Evolutionary conservation across 2,888 invertebrate species (phyloP), one percentile per base, ranked within the genome.

Genomic region (Muscina levida): DNA sequence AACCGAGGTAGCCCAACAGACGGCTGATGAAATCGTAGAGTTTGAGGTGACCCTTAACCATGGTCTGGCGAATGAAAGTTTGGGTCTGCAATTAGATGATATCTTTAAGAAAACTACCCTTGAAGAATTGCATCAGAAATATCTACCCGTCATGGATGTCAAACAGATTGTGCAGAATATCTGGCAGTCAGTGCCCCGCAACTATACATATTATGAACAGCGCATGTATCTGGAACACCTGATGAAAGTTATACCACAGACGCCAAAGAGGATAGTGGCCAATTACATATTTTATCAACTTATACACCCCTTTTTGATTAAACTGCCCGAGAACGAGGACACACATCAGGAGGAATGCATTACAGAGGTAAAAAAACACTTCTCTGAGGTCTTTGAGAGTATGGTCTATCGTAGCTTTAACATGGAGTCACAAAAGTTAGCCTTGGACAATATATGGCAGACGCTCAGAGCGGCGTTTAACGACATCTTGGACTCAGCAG

Each of bases 261-360:
- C 87, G 0, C 82, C 87, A 0, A 84, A 83, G 3, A 77, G 79
- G 0, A 79, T 78, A 4, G 31, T 90, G 6, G 90, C 89, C 44
- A 88, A 89, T 82, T 89, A 89, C 46, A 85, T 90, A 11, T 88
- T 86, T 74, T 90, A 84, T 53, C 81, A 79, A 3, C 51, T 51
- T 3, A 1, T 51, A 1, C 1, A 8, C 1, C 8, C 1, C 1
- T 51, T 51, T 22, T 3, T 22, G 4, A 5, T n/a, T 5, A 22
- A 2, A 17, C 1, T 1, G 1, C 5, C 51, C 19, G 22, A 22
- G 3, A 5, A 17, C 5, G 2, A n/a, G 6, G 17, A 17, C 10
- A 39, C 82, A 89, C 2, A 8, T 10, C 19, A 22, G 22, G 8
- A 4, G 51, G 22, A 51, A 19, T 46, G 46, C 46, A 46, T 46